Evolutionary conservation across 2,888 invertebrate genomes (phyloP).

Genomic region (Hydrotaea cyrtoneurina): DNA sequence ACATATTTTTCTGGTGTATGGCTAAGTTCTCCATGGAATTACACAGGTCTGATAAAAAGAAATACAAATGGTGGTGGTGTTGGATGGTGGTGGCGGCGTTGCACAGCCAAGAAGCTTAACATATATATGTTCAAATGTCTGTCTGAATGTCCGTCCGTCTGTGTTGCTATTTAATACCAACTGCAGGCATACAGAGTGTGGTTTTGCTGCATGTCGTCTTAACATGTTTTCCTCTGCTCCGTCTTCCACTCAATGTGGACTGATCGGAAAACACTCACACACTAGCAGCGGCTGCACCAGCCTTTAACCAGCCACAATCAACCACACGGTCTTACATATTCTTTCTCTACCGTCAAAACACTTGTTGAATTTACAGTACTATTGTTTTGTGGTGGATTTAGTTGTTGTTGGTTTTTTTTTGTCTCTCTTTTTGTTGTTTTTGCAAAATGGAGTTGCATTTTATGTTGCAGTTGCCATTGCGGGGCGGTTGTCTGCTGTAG

Average conservation of each 20-base stretch:
- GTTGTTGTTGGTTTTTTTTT: slow-evolving; percentile 1
- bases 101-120: slow-evolving; percentile 13
- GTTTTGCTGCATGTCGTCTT: slow-evolving; percentile 36
- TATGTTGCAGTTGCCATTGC: slow-evolving; percentile 14
- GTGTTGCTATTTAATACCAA: slow-evolving; percentile 39
- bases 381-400: slow-evolving; percentile 34
- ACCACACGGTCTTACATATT: background rate
- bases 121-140: background rate
- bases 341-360: slow-evolving; percentile 41
- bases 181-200: slow-evolving; percentile 30
- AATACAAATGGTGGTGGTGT: background rate
- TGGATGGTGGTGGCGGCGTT: background rate
- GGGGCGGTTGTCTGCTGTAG: background rate
- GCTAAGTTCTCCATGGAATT: slow-evolving; percentile 10
- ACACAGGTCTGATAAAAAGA: slow-evolving; percentile 2
- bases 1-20: slow-evolving; percentile 35
- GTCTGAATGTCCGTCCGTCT: background rate
- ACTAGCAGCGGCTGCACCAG: background rate
- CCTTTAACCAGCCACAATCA: background rate
- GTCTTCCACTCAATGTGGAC: background rate
- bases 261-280: background rate
- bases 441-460: slow-evolving; percentile 69
- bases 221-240: slow-evolving; percentile 46
- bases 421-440: slow-evolving; percentile 31
- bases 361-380: slow-evolving; percentile 63